Percentiles rank a stretch among this genome's conserved stretches.
These are phyloP conservation scores for Meloidogyne hapla DNA, from an alignment of 1,140 invertebrate species.

Conservation along the genomic window DNA sequence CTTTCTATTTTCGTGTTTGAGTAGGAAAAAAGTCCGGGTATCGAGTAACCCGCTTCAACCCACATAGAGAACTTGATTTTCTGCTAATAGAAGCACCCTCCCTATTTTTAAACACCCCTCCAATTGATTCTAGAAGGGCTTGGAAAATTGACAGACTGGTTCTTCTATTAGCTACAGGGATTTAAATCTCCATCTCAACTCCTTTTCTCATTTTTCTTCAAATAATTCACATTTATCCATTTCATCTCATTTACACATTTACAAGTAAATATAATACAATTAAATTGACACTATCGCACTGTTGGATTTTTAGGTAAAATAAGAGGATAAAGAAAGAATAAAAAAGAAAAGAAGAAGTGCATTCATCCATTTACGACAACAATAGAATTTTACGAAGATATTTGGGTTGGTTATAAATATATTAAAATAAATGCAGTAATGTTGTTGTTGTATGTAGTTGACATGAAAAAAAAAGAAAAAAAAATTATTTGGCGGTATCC, in stretches of 20 bases:
- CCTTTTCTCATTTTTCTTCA: too few species aligned
- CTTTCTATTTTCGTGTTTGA: too few species aligned
- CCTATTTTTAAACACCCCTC: too few species aligned
- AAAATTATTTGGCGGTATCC: neutral
- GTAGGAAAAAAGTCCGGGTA: too few species aligned
- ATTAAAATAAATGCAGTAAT: neutral
- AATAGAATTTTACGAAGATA: neutral
- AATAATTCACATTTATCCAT: neutral
- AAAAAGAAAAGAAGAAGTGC: neutral
- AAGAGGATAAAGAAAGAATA: neutral
- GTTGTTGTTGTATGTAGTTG: neutral
- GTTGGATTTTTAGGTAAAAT: constrained; percentile 6
- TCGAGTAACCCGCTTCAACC: too few species aligned
- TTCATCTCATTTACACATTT: neutral
- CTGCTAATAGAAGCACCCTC: too few species aligned
- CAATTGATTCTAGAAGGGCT: too few species aligned
- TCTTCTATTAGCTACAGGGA: too few species aligned
- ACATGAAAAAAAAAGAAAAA: neutral
- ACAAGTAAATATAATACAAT: neutral
- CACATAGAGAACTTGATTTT: too few species aligned
- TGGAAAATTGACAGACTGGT: too few species aligned
- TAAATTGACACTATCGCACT: neutral
- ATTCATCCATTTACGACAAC: constrained; percentile 2
- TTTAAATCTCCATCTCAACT: too few species aligned
- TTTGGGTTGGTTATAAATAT: neutral